Percentiles rank a stretch among this genome's conserved stretches.
Evolutionary conservation across 2,113 vertebrate genomes (phyloP).

Genomic region (Athene noctua): DNA sequence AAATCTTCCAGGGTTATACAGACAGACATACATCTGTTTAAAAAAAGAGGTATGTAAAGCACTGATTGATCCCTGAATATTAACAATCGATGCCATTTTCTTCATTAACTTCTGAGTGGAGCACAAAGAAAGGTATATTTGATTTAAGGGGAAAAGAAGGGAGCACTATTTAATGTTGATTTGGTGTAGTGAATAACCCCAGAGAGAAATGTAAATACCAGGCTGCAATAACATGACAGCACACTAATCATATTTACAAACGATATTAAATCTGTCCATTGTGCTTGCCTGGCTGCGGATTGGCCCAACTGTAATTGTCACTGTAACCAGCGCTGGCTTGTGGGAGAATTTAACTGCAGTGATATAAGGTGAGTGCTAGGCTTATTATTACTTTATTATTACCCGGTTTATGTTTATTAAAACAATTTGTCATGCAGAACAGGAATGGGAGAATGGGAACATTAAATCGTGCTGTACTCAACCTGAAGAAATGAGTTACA

Average conservation of each 20-base stretch:
- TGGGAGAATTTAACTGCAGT: conserved; percentile 98
- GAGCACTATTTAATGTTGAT: conserved; percentile 91
- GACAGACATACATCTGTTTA: conserved; percentile 80
- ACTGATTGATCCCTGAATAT: conserved; percentile 92
- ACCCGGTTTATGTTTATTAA: conserved; percentile 99
- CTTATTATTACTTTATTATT: conserved; percentile 99
- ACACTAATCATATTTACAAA: conserved; percentile 99
- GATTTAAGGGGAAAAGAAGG: conserved; percentile 80
- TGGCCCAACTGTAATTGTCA: conserved; percentile 96
- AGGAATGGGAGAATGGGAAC: conserved; percentile 94
- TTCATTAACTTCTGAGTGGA: conserved; percentile 89
- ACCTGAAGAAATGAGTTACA: conserved; percentile 94
- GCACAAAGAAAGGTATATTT: conserved; percentile 78
- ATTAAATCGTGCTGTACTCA: conserved; percentile 96
- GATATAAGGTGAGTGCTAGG: conserved; percentile 98
- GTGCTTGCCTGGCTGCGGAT: conserved; percentile 90
- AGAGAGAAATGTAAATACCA: conserved; percentile 99
- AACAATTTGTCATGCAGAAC: conserved; percentile 99
- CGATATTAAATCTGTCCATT: conserved; percentile 99
- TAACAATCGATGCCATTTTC: conserved; percentile 87
- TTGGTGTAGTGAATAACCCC: conserved; percentile 91
- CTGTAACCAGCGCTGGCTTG: conserved; percentile 92
- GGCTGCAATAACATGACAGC: conserved; percentile 96
- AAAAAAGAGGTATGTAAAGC: conserved; percentile 72
- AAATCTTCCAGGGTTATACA: conserved; percentile 76